Conservation (phyloP, 2,113 vertebrate species). For the Pygoscelis antarcticus region DNA sequence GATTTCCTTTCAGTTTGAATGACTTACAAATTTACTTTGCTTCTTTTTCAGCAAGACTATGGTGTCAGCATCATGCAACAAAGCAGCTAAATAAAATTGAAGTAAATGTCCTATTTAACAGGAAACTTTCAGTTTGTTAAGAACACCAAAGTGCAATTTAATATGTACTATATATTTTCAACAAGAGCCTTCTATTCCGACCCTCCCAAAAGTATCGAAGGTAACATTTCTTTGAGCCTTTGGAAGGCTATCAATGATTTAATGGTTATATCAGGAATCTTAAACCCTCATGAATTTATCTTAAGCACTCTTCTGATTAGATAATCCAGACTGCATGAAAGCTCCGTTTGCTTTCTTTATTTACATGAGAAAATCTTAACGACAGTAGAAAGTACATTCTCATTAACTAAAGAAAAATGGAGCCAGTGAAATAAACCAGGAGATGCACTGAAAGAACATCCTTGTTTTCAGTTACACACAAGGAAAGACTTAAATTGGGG, state of each 20-base stretch:
- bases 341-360: not conserved
- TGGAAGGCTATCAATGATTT: not conserved
- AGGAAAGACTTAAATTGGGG: not conserved
- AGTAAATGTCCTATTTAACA: not conserved
- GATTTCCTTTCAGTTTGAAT: not conserved
- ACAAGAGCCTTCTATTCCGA: not conserved
- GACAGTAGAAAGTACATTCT: not conserved
- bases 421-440: not conserved
- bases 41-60: not conserved
- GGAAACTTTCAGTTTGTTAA: not conserved
- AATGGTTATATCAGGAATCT: not conserved
- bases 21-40: not conserved
- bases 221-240: not conserved
- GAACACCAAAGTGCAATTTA: not conserved
- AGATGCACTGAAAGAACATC: not conserved
- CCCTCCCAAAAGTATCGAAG: not conserved
- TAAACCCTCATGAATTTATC: not conserved
- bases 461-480: not conserved
- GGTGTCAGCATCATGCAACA: not conserved
- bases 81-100: not conserved
- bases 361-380: not conserved
- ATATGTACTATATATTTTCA: not conserved
- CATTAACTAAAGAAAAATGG: not conserved
- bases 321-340: not conserved
- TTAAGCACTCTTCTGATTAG: not conserved